Evolutionary conservation across 2,113 vertebrate species (phyloP).

Genomic region (Elachura formosa): DNA sequence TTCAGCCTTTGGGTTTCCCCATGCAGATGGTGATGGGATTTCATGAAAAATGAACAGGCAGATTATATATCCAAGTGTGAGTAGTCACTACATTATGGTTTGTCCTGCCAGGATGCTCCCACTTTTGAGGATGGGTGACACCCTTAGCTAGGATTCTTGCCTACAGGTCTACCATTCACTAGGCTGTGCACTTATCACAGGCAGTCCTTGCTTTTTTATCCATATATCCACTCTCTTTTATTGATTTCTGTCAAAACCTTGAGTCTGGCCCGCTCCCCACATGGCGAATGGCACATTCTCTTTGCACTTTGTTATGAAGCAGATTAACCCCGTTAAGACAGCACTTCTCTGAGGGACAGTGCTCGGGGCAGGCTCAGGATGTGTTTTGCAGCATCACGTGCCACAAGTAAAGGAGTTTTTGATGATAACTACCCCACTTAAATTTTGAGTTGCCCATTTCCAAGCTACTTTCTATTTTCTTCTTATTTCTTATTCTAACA

Average conservation of each 20-base stretch:
- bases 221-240: background rate
- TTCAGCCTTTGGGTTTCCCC: background rate
- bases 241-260: background rate
- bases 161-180: background rate
- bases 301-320: background rate
- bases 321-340: background rate
- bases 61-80: background rate
- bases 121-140: background rate
- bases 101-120: background rate
- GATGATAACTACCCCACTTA: background rate
- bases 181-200: background rate
- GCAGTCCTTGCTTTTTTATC: background rate
- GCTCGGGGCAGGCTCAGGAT: background rate
- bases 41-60: background rate
- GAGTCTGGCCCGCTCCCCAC: background rate
- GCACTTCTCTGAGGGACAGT: background rate
- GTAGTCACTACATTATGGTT: background rate
- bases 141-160: background rate
- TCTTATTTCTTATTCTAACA: background rate
- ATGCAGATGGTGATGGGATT: background rate
- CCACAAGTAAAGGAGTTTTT: background rate
- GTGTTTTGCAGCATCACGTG: background rate
- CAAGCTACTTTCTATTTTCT: background rate
- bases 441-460: background rate
- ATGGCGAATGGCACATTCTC: background rate